Base-by-base conservation (phyloP, 2,113 vertebrate genomes). In the Sarotherodon lohbergeri region DNA sequence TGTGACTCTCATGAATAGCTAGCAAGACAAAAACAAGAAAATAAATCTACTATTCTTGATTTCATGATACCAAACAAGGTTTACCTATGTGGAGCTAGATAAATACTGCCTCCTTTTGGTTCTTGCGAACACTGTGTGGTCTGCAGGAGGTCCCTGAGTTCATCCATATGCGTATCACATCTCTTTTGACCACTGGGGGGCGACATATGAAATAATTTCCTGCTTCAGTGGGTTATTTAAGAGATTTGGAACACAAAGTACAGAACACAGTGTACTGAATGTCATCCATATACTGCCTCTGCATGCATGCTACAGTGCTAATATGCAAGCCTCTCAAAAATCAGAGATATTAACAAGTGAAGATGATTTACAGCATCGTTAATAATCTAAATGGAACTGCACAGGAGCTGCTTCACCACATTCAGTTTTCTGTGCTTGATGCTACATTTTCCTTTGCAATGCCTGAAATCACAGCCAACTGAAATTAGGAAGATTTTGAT, bases 261-360 rank as follows among this genome's bases (percentile, higher is more conserved):
- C 95, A 93, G 93, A 93, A 96, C 94, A 94, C 34, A 24, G 50
- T 81, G 92, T 96, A 82, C 93, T 82, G 80, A 34, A 12, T 50
- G 54, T 88, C 27, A 59, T 36, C 27, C 50, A 56, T 78, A 52
- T 50, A 52, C 2, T 2, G 43, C 43, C 34, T 55, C 11, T 78
- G 61, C 19, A 14, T 79, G 73, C 7, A 11, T 80, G 84, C n/a
- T 39, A 68, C 82, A 81, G 3, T 79, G 79, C 52, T 76, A 61
- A 80, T 54, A 39, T 76, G 6, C 7, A 55, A 3, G 17, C 2
- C 6, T 52, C 46, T 34, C 57, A 41, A 87, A 82, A 11, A 71
- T 82, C n/a, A 19, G 3, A 83, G 22, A 63, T 22, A 13, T n/a
- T 19, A 34, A 16, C 14, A 52, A 9, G 48, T 59, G 59, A 13